phyloP scores from a whole-genome alignment of 2,888 invertebrate species.

The Tetranychus truncatus region DNA sequence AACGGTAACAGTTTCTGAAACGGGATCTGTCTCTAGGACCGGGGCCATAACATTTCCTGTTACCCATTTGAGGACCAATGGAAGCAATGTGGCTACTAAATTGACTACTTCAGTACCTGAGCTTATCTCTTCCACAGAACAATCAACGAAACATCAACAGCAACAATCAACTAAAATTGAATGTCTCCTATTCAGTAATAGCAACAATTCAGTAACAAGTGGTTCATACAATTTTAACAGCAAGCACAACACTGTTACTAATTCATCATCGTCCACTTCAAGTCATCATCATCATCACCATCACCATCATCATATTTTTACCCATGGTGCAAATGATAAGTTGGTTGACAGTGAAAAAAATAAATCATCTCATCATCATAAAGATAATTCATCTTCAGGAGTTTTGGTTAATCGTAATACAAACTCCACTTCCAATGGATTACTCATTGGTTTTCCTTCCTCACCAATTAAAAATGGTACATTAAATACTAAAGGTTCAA shows the following conservation, averaged over 20 bases:
- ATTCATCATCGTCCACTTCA: background rate
- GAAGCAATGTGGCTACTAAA: background rate
- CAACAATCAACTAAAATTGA: background rate
- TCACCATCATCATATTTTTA: background rate
- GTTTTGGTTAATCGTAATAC: background rate
- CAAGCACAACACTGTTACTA: background rate
- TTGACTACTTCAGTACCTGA: background rate
- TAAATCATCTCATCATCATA: background rate
- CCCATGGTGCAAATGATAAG: background rate
- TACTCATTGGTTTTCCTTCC: background rate
- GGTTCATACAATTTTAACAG: background rate
- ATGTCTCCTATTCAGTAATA: background rate
- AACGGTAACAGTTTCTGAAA: background rate
- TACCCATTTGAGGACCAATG: background rate
- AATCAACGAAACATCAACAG: conserved; percentile 8
- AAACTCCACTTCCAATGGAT: background rate
- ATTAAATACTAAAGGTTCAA: background rate
- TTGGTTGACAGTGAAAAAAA: background rate
- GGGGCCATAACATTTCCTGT: conserved; percentile 1
- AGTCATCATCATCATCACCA: background rate
- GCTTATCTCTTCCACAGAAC: background rate
- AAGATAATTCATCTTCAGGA: background rate
- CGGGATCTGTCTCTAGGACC: background rate
- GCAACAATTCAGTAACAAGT: background rate
- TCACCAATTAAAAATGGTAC: background rate